phyloP scores from a whole-genome alignment of 1,140 invertebrate species.

The Drosophila nebulosa region DNA sequence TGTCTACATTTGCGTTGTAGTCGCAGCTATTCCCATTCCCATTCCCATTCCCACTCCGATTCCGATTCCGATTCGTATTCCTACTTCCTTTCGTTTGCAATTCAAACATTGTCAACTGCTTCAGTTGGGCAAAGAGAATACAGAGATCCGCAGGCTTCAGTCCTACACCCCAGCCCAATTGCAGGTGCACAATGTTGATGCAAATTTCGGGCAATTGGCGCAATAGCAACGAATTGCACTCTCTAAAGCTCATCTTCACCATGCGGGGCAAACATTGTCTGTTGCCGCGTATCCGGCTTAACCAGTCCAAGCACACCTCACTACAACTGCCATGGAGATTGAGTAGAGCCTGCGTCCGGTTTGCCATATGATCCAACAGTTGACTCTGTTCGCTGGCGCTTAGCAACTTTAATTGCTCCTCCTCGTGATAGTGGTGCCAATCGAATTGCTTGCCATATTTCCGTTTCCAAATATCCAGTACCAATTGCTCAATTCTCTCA shows the following conservation, averaged over 20 bases:
- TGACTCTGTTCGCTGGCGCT: slow-evolving; percentile 27
- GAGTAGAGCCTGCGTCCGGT: slow-evolving; percentile 34
- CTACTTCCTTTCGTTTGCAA: slow-evolving; percentile 15
- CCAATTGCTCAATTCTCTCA: slow-evolving; percentile 26
- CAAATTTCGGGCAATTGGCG: slow-evolving; percentile 20
- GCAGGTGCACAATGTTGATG: slow-evolving; percentile 38
- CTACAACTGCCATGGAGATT: slow-evolving; percentile 24
- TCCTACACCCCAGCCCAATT: slow-evolving; percentile 9
- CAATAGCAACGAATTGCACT: slow-evolving; percentile 19
- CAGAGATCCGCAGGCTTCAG: slow-evolving; percentile 18
- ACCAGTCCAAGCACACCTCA: slow-evolving; percentile 13
- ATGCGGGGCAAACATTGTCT: slow-evolving; percentile 6
- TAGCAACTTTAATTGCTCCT: slow-evolving; percentile 37
- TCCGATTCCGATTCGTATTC: neutral
- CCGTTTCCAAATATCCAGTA: slow-evolving; percentile 43
- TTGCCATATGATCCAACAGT: slow-evolving; percentile 31
- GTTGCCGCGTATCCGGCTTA: slow-evolving; percentile 2
- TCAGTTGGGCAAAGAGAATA: slow-evolving; percentile 18
- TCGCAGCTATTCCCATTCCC: neutral
- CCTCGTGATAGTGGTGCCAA: slow-evolving; percentile 14
- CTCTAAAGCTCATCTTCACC: slow-evolving; percentile 33
- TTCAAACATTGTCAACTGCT: slow-evolving; percentile 28
- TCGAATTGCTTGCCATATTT: slow-evolving; percentile 47
- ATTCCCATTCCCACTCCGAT: neutral
- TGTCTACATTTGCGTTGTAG: neutral